These are phyloP conservation scores for Heteractis magnifica DNA, from an alignment of 92 coral and sea anemone genomes.

Conservation along the genomic window DNA sequence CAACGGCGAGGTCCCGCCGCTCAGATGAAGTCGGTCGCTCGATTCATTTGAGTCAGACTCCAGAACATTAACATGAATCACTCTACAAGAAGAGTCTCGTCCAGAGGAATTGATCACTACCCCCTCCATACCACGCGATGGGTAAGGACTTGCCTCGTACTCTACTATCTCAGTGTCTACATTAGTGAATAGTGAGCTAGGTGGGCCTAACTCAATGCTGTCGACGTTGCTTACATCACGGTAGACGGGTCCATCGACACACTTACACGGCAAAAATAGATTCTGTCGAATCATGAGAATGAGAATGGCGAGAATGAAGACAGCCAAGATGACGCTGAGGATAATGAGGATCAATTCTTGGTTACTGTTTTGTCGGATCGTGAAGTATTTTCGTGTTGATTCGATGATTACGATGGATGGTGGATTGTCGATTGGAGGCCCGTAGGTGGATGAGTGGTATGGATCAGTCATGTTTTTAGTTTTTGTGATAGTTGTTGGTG, in stretches of 20 bases:
- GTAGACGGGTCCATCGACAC: conserved; percentile 57
- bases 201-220: conserved; percentile 72
- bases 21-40: conserved; percentile 70
- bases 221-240: conserved; percentile 64
- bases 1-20: conserved; percentile 68
- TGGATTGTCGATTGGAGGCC: conserved; percentile 44
- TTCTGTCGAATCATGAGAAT: conserved; percentile 67
- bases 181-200: conserved; percentile 57
- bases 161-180: conserved; percentile 68
- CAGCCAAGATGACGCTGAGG: conserved; percentile 70
- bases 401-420: conserved; percentile 68
- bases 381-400: conserved; percentile 65
- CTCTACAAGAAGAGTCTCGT: conserved; percentile 10
- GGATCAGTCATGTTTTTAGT: background rate
- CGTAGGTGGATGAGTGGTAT: conserved; percentile 26
- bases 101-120: conserved; percentile 17
- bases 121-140: conserved; percentile 54
- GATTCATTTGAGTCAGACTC: conserved; percentile 38
- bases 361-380: conserved; percentile 71
- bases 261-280: conserved; percentile 69
- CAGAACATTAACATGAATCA: conserved; percentile 18
- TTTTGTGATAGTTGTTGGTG: conserved; percentile 6
- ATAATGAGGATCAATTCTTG: conserved; percentile 86
- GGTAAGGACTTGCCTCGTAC: conserved; percentile 77
- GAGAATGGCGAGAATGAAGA: conserved; percentile 67